Percentiles rank a stretch among this genome's conserved stretches.
phyloP scores from a whole-genome alignment of 2,113 vertebrate species.

The Eublepharis macularius region DNA sequence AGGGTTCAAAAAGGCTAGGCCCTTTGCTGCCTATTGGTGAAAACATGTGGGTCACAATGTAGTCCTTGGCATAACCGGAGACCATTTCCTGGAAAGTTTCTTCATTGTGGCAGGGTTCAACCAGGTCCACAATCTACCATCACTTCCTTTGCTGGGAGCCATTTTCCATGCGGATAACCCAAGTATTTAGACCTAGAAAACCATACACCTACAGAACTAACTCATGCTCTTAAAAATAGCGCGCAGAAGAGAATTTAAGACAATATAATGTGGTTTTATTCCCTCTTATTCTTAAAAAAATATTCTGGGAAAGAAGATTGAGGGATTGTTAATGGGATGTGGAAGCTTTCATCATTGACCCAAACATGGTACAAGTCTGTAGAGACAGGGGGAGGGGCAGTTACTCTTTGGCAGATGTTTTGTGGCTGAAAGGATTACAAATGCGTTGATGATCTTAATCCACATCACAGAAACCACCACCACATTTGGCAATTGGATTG shows the following conservation, averaged over 20 bases:
- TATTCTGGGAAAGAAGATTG: constrained; percentile 56
- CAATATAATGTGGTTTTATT: constrained; percentile 33
- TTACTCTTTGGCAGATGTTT: constrained; percentile 65
- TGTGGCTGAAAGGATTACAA: constrained; percentile 66
- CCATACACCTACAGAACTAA: constrained; percentile 20
- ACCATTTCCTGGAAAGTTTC: not conserved
- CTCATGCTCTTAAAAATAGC: constrained; percentile 20
- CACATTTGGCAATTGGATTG: constrained; percentile 68
- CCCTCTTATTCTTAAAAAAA: constrained; percentile 40
- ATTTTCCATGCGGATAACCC: constrained; percentile 11
- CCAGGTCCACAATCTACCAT: not conserved
- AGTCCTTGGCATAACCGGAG: not conserved
- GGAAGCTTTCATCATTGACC: constrained; percentile 64
- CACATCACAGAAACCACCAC: constrained; percentile 73
- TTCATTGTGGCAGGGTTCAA: constrained; percentile 17
- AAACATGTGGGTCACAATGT: not conserved
- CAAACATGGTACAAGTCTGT: constrained; percentile 61
- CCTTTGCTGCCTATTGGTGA: not conserved
- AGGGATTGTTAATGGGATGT: constrained; percentile 49
- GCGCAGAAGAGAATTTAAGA: constrained; percentile 46
- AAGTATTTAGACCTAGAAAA: constrained; percentile 26
- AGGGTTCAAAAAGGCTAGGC: not conserved
- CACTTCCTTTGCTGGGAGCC: constrained; percentile 6
- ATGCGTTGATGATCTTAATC: constrained; percentile 68
- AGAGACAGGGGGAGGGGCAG: constrained; percentile 47